Conservation (phyloP, 2,797 vertebrate genomes). For the Oreochromis mossambicus region DNA sequence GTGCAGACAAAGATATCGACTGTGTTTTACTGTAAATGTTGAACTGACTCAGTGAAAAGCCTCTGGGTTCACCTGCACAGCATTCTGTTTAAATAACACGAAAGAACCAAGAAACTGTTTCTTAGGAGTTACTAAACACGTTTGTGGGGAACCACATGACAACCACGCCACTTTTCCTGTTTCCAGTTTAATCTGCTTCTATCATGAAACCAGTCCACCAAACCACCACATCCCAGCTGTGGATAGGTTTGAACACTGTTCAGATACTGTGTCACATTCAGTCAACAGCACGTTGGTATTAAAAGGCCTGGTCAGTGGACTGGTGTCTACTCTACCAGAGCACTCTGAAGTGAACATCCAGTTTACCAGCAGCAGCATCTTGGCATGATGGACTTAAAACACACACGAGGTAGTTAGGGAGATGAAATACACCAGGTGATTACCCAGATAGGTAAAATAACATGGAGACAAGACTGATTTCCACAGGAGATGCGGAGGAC, state of each 20-base stretch:
- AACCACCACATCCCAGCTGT: neutral
- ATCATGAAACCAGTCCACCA: neutral
- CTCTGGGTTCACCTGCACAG: neutral
- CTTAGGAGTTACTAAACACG: neutral
- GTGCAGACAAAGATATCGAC: accelerated
- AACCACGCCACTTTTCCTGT: accelerated
- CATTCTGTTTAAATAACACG: accelerated
- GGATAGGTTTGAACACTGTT: neutral
- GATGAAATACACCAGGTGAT: neutral
- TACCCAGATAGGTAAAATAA: neutral
- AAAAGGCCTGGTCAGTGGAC: neutral
- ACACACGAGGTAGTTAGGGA: neutral
- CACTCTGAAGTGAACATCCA: neutral
- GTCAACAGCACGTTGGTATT: neutral
- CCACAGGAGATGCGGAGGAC: neutral
- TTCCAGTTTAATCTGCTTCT: neutral
- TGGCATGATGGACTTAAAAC: neutral
- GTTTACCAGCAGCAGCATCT: neutral
- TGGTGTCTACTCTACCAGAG: neutral
- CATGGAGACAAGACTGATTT: neutral
- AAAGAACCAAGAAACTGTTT: neutral
- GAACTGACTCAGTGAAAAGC: neutral
- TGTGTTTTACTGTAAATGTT: neutral
- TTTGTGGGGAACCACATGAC: neutral
- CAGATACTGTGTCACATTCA: neutral